Conservation (phyloP, 2,113 vertebrate genomes). For the Mugil cephalus region DNA sequence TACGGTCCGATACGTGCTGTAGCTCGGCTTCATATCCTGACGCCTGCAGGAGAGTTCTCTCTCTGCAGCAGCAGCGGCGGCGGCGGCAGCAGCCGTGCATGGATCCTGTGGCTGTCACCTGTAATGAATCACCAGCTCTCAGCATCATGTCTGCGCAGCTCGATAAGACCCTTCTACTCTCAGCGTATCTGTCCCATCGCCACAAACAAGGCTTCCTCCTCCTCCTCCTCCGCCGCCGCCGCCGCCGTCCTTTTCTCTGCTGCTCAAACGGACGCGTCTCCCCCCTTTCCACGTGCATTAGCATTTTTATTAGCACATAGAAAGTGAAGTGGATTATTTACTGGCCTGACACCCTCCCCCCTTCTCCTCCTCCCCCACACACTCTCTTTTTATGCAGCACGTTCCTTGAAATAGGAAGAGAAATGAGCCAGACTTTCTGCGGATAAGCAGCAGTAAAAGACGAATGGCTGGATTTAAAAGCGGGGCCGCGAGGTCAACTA, state of each 20-base stretch:
- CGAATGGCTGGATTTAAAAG: constrained; percentile 31
- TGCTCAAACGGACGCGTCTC: constrained; percentile 49
- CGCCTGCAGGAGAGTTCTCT: constrained; percentile 34
- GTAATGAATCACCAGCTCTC: constrained; percentile 79
- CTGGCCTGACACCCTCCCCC: constrained; percentile 38
- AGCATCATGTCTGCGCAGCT: constrained; percentile 70
- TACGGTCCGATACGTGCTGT: constrained; percentile 32
- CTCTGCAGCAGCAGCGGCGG: no score
- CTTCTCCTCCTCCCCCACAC: not conserved
- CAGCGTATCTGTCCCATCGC: constrained; percentile 74
- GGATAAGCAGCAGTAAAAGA: constrained; percentile 10
- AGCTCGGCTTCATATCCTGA: constrained; percentile 13
- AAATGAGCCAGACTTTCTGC: constrained; percentile 50
- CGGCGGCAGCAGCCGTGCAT: constrained; percentile 30
- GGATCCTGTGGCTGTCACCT: constrained; percentile 72
- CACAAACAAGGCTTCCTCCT: constrained; percentile 32
- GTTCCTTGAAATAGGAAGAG: constrained; percentile 32
- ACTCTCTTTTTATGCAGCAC: constrained; percentile 5
- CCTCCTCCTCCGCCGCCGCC: no score
- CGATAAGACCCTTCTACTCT: constrained; percentile 76
- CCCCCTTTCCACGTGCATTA: constrained; percentile 57
- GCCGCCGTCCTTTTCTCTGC: constrained; percentile 20
- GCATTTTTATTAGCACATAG: constrained; percentile 80
- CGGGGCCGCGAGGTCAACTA: not conserved
- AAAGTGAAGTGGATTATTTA: constrained; percentile 71